These are phyloP conservation scores for Peromyscus leucopus DNA, from an alignment of 2,113 vertebrate genomes.

Conservation along the genomic window DNA sequence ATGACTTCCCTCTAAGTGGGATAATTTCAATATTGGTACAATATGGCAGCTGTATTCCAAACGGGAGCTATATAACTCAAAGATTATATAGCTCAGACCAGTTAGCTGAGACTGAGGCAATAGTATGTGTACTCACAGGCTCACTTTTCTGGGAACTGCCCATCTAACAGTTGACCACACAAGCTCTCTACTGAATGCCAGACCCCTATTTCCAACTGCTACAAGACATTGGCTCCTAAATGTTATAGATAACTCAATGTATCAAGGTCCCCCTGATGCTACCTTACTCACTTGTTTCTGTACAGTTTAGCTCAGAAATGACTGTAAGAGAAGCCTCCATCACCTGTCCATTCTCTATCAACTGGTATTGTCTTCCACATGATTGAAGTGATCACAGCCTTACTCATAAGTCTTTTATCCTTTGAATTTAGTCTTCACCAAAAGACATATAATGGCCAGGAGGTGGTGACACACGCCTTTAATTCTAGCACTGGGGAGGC, in stretches of 20 bases:
- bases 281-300: not conserved
- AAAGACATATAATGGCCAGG: not conserved
- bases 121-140: not conserved
- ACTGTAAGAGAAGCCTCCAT: conserved; percentile 39
- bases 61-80: not conserved
- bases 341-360: not conserved
- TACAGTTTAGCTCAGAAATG: conserved; percentile 19
- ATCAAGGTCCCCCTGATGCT: not conserved
- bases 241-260: not conserved
- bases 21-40: not conserved
- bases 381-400: not conserved
- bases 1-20: not conserved
- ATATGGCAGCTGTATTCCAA: not conserved
- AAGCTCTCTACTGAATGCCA: conserved; percentile 13
- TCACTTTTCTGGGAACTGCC: not conserved
- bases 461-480: too few relatives aligned
- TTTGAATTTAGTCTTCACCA: conserved; percentile 16
- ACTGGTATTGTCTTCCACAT: not conserved
- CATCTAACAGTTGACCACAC: not conserved
- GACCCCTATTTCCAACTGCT: not conserved
- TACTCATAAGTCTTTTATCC: conserved; percentile 15
- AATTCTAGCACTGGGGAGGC: too few relatives aligned
- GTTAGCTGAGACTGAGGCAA: not conserved
- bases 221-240: not conserved
- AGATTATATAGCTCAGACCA: not conserved